Evolutionary conservation across 2,888 invertebrate genomes (phyloP).

Genomic region (Himalopsyche tibetana): DNA sequence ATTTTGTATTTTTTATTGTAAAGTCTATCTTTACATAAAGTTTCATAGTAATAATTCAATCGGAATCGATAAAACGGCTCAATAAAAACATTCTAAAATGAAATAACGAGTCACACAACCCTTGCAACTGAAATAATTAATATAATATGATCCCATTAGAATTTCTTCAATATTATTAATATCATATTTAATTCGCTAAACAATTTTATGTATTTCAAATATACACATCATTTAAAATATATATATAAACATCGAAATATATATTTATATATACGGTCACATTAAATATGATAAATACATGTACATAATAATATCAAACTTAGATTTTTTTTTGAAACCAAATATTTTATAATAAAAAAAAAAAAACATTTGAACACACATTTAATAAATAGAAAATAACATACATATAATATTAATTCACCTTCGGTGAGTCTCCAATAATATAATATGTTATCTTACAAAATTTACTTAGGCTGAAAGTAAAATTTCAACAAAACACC

Average conservation of each 20-base stretch:
- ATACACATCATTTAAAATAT: conserved; percentile 36
- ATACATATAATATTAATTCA: conserved; percentile 31
- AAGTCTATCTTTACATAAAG: not conserved
- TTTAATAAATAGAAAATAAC: conserved; percentile 34
- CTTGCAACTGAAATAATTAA: conserved; percentile 60
- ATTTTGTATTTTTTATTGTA: conserved; percentile 9
- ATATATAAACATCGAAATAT: conserved; percentile 17
- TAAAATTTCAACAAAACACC: conserved; percentile 33
- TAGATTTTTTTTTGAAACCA: not conserved
- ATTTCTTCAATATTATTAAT: conserved; percentile 58
- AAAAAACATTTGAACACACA: conserved; percentile 34
- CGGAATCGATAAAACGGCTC: not conserved
- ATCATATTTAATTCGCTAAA: conserved; percentile 59
- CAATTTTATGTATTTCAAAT: conserved; percentile 58
- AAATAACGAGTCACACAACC: conserved; percentile 62
- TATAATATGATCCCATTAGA: conserved; percentile 61
- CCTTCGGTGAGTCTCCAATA: conserved; percentile 17
- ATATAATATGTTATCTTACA: conserved; percentile 31
- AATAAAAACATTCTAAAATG: conserved; percentile 55
- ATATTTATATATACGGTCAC: conserved; percentile 15
- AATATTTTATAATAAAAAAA: conserved; percentile 16
- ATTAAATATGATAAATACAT: conserved; percentile 33
- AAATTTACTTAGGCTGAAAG: conserved; percentile 37
- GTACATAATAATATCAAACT: conserved; percentile 21
- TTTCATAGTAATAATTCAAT: not conserved